These are phyloP conservation scores for Acromyrmex echinatior DNA, from an alignment of 1,140 invertebrate genomes.

Conservation along the genomic window DNA sequence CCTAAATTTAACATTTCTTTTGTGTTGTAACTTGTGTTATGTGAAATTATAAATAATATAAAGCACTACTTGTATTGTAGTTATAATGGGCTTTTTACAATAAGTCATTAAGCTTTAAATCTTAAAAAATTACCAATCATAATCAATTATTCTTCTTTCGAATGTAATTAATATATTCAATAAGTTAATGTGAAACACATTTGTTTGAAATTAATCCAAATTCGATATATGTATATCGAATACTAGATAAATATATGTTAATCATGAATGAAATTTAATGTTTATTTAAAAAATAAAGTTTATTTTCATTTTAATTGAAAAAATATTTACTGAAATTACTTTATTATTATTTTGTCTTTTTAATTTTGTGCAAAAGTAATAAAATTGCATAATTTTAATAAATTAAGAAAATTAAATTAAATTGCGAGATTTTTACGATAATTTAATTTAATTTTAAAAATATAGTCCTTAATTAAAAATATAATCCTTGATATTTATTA, in stretches of 20 bases:
- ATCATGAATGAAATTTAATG: not conserved
- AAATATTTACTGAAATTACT: not conserved
- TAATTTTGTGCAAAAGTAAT: not conserved
- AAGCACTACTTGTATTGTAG: too few relatives aligned
- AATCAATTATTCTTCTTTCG: too few relatives aligned
- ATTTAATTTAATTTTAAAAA: not conserved
- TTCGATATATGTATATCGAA: not conserved
- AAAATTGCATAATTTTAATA: not conserved
- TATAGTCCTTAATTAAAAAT: not conserved
- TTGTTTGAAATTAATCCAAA: not conserved
- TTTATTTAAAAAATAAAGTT: slow-evolving; percentile 7
- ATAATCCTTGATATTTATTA: not conserved
- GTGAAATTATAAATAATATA: too few relatives aligned
- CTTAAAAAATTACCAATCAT: too few relatives aligned
- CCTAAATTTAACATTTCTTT: too few relatives aligned
- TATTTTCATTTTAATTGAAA: not conserved
- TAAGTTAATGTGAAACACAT: not conserved
- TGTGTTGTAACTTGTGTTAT: too few relatives aligned
- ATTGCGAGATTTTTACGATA: not conserved
- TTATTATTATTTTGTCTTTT: not conserved
- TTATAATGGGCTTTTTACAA: too few relatives aligned
- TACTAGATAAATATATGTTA: not conserved
- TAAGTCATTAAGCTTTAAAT: too few relatives aligned
- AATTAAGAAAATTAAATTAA: not conserved
- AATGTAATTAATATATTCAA: not conserved